Conservation (phyloP, 2,888 invertebrate species). For the Tipula confusa region DNA sequence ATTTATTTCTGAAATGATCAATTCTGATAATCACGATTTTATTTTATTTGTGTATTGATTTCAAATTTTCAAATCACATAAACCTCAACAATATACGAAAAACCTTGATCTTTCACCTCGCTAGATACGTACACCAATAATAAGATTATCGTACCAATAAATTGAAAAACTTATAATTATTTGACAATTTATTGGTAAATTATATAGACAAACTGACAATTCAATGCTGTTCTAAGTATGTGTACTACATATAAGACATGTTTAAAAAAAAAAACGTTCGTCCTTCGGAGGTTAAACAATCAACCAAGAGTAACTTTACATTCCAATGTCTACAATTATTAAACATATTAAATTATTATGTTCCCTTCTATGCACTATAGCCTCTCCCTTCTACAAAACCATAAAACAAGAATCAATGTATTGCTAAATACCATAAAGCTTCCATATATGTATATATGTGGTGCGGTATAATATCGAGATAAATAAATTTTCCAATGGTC, state of each 20-base stretch:
- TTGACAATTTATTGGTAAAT: conserved; percentile 25
- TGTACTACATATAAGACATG: not conserved
- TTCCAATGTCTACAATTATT: not conserved
- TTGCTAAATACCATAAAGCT: not conserved
- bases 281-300: not conserved
- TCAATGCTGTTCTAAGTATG: not conserved
- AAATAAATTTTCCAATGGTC: not conserved
- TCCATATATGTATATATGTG: not conserved
- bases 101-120: conserved; percentile 13
- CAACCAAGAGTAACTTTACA: not conserved
- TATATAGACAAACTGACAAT: not conserved
- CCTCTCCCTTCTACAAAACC: not conserved
- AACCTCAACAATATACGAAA: not conserved
- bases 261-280: not conserved
- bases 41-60: not conserved
- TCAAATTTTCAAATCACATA: conserved; percentile 14
- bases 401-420: not conserved
- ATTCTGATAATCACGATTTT: not conserved
- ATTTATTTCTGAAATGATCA: not conserved
- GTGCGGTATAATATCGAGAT: too few species aligned
- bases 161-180: not conserved
- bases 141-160: not conserved
- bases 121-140: not conserved
- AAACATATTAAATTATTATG: not conserved
- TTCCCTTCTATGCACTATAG: too few species aligned